These are phyloP conservation scores for Scaptomyza tumidula DNA, from an alignment of 2,888 invertebrate species.

Conservation along the genomic window DNA sequence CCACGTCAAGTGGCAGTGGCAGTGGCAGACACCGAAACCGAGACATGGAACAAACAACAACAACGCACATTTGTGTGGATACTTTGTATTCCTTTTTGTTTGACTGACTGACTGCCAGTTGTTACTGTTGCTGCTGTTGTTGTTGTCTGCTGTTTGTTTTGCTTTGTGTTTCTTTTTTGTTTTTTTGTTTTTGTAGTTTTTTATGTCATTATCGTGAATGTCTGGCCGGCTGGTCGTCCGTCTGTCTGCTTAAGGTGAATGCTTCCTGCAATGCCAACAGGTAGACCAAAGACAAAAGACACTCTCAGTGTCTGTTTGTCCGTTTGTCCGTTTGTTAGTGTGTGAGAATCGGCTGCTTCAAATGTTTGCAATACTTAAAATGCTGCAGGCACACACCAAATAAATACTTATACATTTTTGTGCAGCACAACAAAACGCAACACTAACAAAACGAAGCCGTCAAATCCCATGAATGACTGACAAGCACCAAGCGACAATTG, in stretches of 20 bases:
- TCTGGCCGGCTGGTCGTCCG: conserved; percentile 43
- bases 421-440: background rate
- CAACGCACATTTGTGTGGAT: conserved; percentile 34
- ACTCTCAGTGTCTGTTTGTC: conserved; percentile 3
- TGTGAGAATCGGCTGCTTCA: conserved; percentile 73
- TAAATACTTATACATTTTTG: conserved; percentile 38
- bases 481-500: conserved; percentile 70
- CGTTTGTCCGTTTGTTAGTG: background rate
- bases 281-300: conserved; percentile 73
- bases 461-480: conserved; percentile 69
- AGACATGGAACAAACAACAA: conserved; percentile 35
- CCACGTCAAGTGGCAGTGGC: conserved; percentile 61
- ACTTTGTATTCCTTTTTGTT: conserved; percentile 60
- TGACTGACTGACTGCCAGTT: conserved; percentile 32
- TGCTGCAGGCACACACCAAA: conserved; percentile 53
- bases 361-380: conserved; percentile 59
- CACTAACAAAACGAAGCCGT: conserved; percentile 57
- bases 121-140: conserved; percentile 37
- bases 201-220: conserved; percentile 65
- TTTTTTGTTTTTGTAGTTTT: conserved; percentile 60
- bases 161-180: conserved; percentile 51
- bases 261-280: conserved; percentile 80
- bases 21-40: conserved; percentile 69
- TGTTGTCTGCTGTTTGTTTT: conserved; percentile 61
- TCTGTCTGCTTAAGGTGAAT: conserved; percentile 61